phyloP scores from a whole-genome alignment of 2,888 invertebrate species.

The Ashinkailepas kermadecensis region DNA sequence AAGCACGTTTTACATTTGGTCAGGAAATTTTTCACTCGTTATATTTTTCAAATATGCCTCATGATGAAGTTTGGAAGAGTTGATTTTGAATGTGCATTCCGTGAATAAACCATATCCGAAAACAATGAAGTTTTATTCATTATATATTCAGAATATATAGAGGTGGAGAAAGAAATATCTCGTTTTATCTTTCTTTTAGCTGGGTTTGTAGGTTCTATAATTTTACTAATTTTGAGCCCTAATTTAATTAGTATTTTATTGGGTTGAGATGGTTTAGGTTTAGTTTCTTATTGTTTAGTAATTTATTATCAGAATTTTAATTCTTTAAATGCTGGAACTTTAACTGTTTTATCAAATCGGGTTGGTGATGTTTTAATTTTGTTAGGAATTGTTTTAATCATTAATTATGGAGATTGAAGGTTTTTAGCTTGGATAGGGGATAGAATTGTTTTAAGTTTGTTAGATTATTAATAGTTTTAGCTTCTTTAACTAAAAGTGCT shows the following conservation, averaged over 20 bases:
- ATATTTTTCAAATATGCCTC: too few species aligned
- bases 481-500: slow-evolving; percentile 66
- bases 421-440: slow-evolving; percentile 50
- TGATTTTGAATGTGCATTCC: too few species aligned
- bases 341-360: slow-evolving; percentile 64
- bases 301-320: slow-evolving; percentile 62
- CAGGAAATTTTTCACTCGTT: too few species aligned
- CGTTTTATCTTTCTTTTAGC: slow-evolving; percentile 59
- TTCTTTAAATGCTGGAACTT: slow-evolving; percentile 61
- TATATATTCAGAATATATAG: slow-evolving; percentile 57
- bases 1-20: too few species aligned
- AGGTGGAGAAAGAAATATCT: slow-evolving; percentile 49
- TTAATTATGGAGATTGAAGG: slow-evolving; percentile 51
- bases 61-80: too few species aligned
- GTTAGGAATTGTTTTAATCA: slow-evolving; percentile 52
- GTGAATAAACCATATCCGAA: too few species aligned
- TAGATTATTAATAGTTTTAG: slow-evolving; percentile 44
- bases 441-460: slow-evolving; percentile 45
- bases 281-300: slow-evolving; percentile 64
- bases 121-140: too few species aligned
- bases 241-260: slow-evolving; percentile 63
- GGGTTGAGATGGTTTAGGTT: slow-evolving; percentile 64
- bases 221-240: slow-evolving; percentile 59
- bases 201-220: slow-evolving; percentile 59
- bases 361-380: slow-evolving; percentile 62